Base-by-base conservation (phyloP, 2,888 invertebrate genomes). In the Orthosia incerta region DNA sequence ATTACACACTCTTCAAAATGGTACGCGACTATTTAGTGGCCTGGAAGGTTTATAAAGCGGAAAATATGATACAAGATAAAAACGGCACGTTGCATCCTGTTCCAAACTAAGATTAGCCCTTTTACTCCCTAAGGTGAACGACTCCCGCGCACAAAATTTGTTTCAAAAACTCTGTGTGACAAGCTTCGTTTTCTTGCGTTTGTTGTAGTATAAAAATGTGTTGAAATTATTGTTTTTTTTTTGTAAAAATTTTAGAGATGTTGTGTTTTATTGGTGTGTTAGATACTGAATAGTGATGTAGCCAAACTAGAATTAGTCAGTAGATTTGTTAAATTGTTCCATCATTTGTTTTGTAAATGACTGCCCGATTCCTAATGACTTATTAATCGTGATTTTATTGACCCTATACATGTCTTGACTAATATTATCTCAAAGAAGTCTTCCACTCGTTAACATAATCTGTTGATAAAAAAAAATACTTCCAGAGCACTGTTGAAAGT, bases 1-100 rank as follows among this genome's bases (percentile, higher is more conserved):
- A 99, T 94, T 98, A 98, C 89, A 98, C 99, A 0, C 96, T 99
- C 60, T 99, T 99, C 93, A 99, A 99, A 94, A 97, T 99, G 84
- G 97, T 98, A 48, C 97, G 99, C 59, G 99, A 99, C 93, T 98
- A 98, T 90, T 95, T 99, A 7, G 97, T 99, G 48, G 97, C 99
- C 68, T 98, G 98, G 97, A 98, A 98, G 89, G 97, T 99, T 16
- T 98, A 99, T 89, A 97, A 97, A 87, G 97, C 97, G 0, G 98
- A 98, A 89, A 97, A 97, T 84, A 96, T 97, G 90, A 97, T 98
- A 90, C 97, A 97, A 87, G 97, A 97, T 79, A 97, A 97, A 87
- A 94, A 94, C 71, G 85, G 82, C 55, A 46, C 85, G 12, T 57
- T 77, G 26, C 83, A 83, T 61, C n/a, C 79, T 68, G 81, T 86